Conservation (phyloP, 1,140 invertebrate species). For the Radopholus similis region DNA sequence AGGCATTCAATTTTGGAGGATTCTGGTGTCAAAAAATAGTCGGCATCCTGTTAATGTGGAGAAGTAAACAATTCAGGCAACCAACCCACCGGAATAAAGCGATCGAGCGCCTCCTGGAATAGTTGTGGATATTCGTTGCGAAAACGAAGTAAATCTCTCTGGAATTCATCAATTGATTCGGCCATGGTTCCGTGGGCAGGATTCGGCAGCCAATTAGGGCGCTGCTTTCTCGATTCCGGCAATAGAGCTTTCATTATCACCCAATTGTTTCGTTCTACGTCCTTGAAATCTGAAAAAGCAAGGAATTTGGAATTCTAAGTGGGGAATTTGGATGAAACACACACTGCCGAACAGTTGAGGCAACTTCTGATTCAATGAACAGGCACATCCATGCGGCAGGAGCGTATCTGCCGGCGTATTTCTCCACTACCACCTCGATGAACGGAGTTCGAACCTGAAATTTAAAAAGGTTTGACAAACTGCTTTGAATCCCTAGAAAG, state of each 20-base stretch:
- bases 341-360: no score
- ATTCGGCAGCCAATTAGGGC: constrained; percentile 18
- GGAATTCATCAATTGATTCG: constrained; percentile 9
- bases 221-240: constrained; percentile 1
- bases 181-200: constrained; percentile 9
- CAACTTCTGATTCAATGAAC: constrained; percentile 27
- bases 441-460: constrained; percentile 18
- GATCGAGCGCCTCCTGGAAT: not conserved
- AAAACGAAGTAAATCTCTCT: constrained; percentile 1
- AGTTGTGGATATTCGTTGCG: constrained; percentile 19
- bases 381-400: constrained; percentile 22
- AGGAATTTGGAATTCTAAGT: no score
- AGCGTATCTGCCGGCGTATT: constrained; percentile 24
- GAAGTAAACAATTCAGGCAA: no score
- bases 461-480: not conserved
- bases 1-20: constrained; percentile 20
- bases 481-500: not conserved
- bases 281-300: constrained; percentile 22
- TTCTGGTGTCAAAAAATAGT: not conserved
- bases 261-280: constrained; percentile 5
- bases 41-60: no score
- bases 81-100: no score
- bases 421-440: constrained; percentile 18
- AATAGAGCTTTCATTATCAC: not conserved
- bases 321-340: no score